Evolutionary conservation across 2,113 vertebrate species (phyloP).

Genomic region (Labrus mixtus): DNA sequence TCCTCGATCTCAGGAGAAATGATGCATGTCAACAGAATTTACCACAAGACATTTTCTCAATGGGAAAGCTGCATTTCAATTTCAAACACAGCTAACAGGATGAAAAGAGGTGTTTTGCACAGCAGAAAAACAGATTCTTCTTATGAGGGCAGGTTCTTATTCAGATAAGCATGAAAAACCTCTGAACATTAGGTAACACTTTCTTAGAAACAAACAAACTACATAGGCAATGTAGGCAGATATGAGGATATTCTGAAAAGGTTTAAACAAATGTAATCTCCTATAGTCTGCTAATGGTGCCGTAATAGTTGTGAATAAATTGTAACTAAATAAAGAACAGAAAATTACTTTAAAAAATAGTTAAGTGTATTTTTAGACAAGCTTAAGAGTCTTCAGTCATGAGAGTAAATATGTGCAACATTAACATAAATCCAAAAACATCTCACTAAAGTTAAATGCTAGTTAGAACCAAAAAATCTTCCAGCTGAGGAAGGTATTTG

Average conservation of each 20-base stretch:
- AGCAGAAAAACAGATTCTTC: background rate
- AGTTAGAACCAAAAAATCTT: no score
- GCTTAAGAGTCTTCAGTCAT: no score
- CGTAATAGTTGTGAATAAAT: conserved; percentile 2
- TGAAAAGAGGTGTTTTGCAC: background rate
- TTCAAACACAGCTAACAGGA: conserved; percentile 17
- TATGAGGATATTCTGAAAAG: background rate
- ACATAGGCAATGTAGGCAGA: background rate
- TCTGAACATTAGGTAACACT: background rate
- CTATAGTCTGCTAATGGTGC: background rate
- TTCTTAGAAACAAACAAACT: background rate
- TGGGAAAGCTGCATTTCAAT: conserved; percentile 5
- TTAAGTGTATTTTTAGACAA: no score
- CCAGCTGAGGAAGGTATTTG: no score
- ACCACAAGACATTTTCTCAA: conserved; percentile 11
- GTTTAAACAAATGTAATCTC: background rate
- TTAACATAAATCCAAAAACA: no score
- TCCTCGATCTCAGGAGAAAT: conserved; percentile 15
- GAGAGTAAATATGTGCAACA: no score
- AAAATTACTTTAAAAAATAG: background rate
- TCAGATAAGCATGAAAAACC: conserved; percentile 11
- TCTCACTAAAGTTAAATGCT: no score
- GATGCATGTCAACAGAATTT: conserved; percentile 41
- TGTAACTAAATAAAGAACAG: background rate
- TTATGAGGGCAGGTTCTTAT: background rate